Evolutionary conservation across 2,113 vertebrate genomes (phyloP), one percentile per base, ranked within the genome.

Genomic region (Colossoma macropomum): DNA sequence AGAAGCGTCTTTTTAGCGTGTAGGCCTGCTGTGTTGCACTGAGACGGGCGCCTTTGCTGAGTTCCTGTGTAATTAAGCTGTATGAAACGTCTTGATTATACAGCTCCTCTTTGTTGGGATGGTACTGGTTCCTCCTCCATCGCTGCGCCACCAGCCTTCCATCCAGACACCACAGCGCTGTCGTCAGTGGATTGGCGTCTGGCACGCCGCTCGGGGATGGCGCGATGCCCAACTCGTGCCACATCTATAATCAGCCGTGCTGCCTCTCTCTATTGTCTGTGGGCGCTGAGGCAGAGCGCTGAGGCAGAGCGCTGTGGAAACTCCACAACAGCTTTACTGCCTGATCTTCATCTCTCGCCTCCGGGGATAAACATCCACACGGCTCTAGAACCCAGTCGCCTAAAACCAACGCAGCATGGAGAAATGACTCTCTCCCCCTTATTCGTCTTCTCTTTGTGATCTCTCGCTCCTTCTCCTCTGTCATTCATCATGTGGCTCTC

Each of bases 261-360:
- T 84, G 85, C 85, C 85, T 85, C 59, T 34, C 83, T 70, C 41
- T 13, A 88, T 86, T 70, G 81, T 90, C 69, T 88, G 27, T 59
- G 62, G 75, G 6, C 87, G 30, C 84, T 73, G 50, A 88, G 82
- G 65, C 84, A 68, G 84, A 48, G 68, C 86, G 38, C n/a, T n/a
- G n/a, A n/a, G n/a, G n/a, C n/a, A n/a, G n/a, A n/a, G n/a, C 85
- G 84, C 90, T 91, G 89, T 80, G 86, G 86, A 90, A 90, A 90
- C 48, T 38, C 28, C 52, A 72, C 9, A 45, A 82, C 87, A 87
- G 85, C 87, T 60, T 78, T 84, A 87, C 63, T 80, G 85, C 84
- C 77, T 50, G 19, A 62, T 87, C 86, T 90, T 88, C 87, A 86
- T 87, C 54, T 28, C 77, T 28, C 54, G 25, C 82, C 41, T 72